Percentiles rank a stretch among this genome's conserved stretches.
Evolutionary conservation across 2,797 vertebrate species (phyloP).

Genomic region (Clarias laeviceps): DNA sequence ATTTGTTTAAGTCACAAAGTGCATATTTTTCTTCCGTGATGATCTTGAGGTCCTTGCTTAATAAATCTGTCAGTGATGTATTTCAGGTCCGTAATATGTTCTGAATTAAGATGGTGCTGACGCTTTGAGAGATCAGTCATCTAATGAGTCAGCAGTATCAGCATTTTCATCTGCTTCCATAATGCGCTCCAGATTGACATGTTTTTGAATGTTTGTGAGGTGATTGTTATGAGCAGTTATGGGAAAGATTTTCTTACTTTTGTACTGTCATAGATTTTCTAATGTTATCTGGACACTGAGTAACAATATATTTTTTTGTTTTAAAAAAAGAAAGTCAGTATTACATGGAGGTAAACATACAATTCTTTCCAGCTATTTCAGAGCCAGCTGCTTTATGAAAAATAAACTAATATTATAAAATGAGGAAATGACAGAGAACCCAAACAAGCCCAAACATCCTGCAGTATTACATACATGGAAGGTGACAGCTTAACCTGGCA

Average conservation of each 20-base stretch:
- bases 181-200: conserved; percentile 37
- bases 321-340: not conserved
- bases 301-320: too few species aligned
- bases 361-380: not conserved
- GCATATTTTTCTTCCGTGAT: not conserved
- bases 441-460: too few species aligned
- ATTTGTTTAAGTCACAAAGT: not conserved
- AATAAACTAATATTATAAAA: not conserved
- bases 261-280: not conserved
- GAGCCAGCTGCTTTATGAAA: not conserved
- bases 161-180: conserved; percentile 18
- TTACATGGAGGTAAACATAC: not conserved
- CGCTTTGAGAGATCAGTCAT: not conserved
- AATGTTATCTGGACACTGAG: not conserved
- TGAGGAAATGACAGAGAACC: too few species aligned
- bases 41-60: not conserved
- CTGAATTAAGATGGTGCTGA: conserved; percentile 3
- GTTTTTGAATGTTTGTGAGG: conserved; percentile 1
- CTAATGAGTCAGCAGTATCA: conserved; percentile 10
- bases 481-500: not conserved
- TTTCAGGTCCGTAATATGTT: not conserved
- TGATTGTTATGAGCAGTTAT: not conserved
- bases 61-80: not conserved
- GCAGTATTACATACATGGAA: not conserved
- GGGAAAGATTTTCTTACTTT: not conserved